Base-by-base conservation (phyloP, 2,797 vertebrate species). In the Basileuterus tristriatus region DNA sequence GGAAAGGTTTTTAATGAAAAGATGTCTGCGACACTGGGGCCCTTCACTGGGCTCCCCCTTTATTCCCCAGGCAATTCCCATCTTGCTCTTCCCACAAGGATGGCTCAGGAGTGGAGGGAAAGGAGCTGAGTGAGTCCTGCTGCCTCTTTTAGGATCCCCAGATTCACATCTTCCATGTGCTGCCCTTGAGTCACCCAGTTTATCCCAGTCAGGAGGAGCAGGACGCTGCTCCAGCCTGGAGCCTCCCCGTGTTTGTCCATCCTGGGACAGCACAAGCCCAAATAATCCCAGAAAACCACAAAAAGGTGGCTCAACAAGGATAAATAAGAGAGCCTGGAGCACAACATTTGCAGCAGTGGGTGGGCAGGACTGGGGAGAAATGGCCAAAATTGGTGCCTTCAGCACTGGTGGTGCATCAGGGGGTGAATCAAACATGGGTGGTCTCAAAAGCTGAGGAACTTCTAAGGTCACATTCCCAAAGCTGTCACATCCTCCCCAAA, bases 91-190 rank as follows among this genome's bases (percentile, higher is more conserved):
- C 53, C 9, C 2, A 4, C 30, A 12, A 20, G 74, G 44, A 23
- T 18, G 9, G 70, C 53, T 74, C 65, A 50, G 88, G 67, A 83
- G 71, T 0, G 7, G 39, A 65, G 59, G 60, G 2, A 34, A 49
- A 20, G 60, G 72, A 89, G 26, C 95, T 63, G 94, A 56, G 77
- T 89, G 95, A 97, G 41, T 70, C 34, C n/a, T 92, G 72, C 39
- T 75, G 62, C 76, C 90, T 83, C 41, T n/a, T 84, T 88, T 82
- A 52, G 62, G 83, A 29, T 49, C 43, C 46, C 63, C 83, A 81
- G 76, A 59, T 76, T 86, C 91, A 88, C 80, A 47, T 79, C 41
- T 91, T 94, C 94, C 87, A 5, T 81, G n/a, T 12, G 23, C 44
- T 91, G 72, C 91, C 76, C 39, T 94, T 86, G 91, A 85, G 24